Percentiles rank a stretch among this genome's conserved stretches.
Evolutionary conservation across 2,888 invertebrate genomes (phyloP).

Genomic region (Hydrotaea cyrtoneurina): DNA sequence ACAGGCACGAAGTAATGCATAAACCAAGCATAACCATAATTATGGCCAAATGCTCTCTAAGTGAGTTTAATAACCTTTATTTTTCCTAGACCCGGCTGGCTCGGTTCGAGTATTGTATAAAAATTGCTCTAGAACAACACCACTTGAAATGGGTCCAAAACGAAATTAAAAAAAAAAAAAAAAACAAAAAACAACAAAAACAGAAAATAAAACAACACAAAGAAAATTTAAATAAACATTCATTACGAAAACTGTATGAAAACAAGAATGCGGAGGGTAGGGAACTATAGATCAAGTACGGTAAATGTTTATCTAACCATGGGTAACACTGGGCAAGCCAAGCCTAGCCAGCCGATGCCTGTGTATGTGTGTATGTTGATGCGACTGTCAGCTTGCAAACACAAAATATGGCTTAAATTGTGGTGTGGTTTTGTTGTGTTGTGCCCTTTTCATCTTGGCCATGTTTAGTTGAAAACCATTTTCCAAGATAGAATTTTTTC

Average conservation of each 20-base stretch:
- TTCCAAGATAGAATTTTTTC: not conserved
- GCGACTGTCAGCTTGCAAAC: not conserved
- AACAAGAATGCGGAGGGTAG: not conserved
- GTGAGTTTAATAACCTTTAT: slow-evolving; percentile 55
- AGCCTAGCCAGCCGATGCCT: not conserved
- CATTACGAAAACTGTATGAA: slow-evolving; percentile 1
- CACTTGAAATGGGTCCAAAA: slow-evolving; percentile 59
- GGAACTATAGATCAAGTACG: slow-evolving; percentile 22
- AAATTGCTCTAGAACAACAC: slow-evolving; percentile 49
- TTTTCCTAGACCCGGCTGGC: not conserved
- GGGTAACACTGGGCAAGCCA: slow-evolving; percentile 34
- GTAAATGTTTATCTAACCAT: slow-evolving; percentile 52
- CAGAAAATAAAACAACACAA: not conserved
- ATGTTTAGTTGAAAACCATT: not conserved
- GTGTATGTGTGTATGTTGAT: not conserved
- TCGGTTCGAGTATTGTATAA: not conserved
- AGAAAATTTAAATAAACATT: slow-evolving; percentile 41
- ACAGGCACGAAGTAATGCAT: not conserved
- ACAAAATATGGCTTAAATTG: slow-evolving; percentile 3
- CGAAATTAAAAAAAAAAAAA: slow-evolving; percentile 20
- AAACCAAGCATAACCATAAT: slow-evolving; percentile 26
- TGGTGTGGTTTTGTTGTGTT: not conserved
- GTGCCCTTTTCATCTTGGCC: slow-evolving; percentile 53
- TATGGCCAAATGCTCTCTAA: slow-evolving; percentile 32
- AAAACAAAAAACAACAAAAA: slow-evolving; percentile 32